Percentiles rank a stretch among this genome's conserved stretches.
phyloP scores from a whole-genome alignment of 2,797 vertebrate genomes.

The Chloroceryle inda region DNA sequence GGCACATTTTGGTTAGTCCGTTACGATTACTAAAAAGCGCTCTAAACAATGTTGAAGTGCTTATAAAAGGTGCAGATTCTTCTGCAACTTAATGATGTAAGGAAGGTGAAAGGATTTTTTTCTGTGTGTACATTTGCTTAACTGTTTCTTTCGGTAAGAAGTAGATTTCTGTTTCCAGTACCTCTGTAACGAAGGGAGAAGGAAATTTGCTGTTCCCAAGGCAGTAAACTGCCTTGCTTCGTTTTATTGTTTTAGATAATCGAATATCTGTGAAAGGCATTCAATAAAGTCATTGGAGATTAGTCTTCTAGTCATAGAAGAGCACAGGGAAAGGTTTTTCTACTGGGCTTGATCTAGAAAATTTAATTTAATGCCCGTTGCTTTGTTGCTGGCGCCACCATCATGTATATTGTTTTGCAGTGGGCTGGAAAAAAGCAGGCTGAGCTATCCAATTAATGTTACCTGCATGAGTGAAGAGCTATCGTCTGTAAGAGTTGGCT shows the following conservation, averaged over 20 bases:
- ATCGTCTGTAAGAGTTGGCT: background rate
- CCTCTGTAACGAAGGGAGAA: background rate
- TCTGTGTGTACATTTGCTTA: background rate
- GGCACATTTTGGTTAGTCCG: background rate
- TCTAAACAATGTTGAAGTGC: background rate
- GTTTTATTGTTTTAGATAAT: slow-evolving; percentile 57
- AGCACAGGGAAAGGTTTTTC: slow-evolving; percentile 5
- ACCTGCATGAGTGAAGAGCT: slow-evolving; percentile 27
- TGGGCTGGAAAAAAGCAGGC: background rate
- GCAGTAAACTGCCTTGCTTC: slow-evolving; percentile 21
- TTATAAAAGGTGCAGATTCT: background rate
- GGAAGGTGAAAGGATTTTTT: background rate
- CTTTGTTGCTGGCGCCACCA: slow-evolving; percentile 18
- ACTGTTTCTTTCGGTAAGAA: background rate
- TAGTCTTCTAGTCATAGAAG: slow-evolving; percentile 43
- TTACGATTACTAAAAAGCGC: background rate
- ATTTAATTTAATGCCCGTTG: slow-evolving; percentile 15
- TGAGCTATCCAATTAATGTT: slow-evolving; percentile 23
- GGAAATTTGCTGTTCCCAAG: slow-evolving; percentile 16
- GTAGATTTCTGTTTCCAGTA: background rate
- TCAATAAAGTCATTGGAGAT: slow-evolving; percentile 48
- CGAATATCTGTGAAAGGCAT: slow-evolving; percentile 47
- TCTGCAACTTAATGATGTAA: background rate
- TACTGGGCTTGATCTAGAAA: slow-evolving; percentile 9
- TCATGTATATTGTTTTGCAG: background rate